Evolutionary conservation across 2,888 invertebrate species (phyloP), one percentile per base, ranked within the genome.

Genomic region (Pemphredon lugubris): DNA sequence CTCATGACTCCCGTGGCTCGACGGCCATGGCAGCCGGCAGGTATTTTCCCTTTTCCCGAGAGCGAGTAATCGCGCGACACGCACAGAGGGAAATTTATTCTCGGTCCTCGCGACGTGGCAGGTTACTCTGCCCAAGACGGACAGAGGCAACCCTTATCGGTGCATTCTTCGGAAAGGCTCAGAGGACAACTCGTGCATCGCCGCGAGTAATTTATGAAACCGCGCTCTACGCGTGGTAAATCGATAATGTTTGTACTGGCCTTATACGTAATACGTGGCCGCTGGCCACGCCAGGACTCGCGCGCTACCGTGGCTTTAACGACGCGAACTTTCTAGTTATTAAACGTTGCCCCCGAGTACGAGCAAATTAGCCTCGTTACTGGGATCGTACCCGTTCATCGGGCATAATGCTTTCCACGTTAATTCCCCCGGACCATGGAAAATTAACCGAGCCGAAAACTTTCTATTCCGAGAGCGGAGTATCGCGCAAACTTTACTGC

Each of bases 91-190:
- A 47, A 72, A 72, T 71, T 71, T 71, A 72, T 72, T 63, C 37
- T 72, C 21, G 58, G 57, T 40, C 54, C 48, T 34, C 47, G 53
- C 37, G 54, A 39, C 47, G 50, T 45, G 32, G 39, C 48, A 11
- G 44, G 50, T 47, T 23, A 30, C 57, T 34, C 23, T n/a, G n/a
- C n/a, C 23, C 30, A 66, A 66, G 65, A 66, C 34, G 66, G 60
- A 73, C 72, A 71, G 48, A 21, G 54, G n/a, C 14, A 20, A 39
- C 51, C 53, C 3, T 72, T 70, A 70, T 70, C 64, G 59, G 7
- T 21, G 70, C 64, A 72, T 72, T 72, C 72, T 72, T 72, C 59
- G 55, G 48, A 47, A 70, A 54, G 37, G 53, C 50, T 18, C 7
- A 9, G 14, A 16, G 53, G 60, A 58, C 57, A 63, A 63, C 67